Conservation (phyloP, 2,888 invertebrate genomes). For the Leptothorax acervorum region DNA sequence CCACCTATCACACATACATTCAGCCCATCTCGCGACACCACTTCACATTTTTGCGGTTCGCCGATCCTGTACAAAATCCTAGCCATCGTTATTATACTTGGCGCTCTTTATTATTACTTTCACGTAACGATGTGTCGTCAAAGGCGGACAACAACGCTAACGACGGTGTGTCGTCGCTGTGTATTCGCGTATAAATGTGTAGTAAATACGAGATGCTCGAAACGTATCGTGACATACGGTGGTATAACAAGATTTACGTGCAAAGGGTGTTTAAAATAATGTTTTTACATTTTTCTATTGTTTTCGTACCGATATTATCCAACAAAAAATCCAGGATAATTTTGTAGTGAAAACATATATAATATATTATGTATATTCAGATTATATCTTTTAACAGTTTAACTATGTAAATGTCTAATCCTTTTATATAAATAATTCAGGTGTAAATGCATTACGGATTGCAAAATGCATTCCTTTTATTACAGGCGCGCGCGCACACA, state of each 20-base stretch:
- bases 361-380: background rate
- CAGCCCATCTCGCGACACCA: constrained; percentile 70
- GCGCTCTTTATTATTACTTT: constrained; percentile 80
- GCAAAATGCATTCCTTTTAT: constrained; percentile 5
- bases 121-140: constrained; percentile 78
- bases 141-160: constrained; percentile 73
- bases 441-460: background rate
- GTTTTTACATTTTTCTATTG: background rate
- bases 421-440: background rate
- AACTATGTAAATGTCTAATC: background rate
- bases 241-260: background rate
- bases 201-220: constrained; percentile 6
- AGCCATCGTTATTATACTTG: constrained; percentile 81
- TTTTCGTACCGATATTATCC: background rate
- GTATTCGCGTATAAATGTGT: background rate
- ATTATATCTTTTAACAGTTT: background rate
- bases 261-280: background rate
- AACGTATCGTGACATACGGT: background rate
- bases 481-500: background rate
- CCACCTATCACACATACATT: constrained; percentile 56
- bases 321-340: background rate
- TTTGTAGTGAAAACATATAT: background rate
- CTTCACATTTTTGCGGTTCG: constrained; percentile 83
- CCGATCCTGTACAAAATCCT: constrained; percentile 82
- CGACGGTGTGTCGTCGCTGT: constrained; percentile 50